phyloP scores from a whole-genome alignment of 2,113 vertebrate species.

The Damaliscus lunatus region DNA sequence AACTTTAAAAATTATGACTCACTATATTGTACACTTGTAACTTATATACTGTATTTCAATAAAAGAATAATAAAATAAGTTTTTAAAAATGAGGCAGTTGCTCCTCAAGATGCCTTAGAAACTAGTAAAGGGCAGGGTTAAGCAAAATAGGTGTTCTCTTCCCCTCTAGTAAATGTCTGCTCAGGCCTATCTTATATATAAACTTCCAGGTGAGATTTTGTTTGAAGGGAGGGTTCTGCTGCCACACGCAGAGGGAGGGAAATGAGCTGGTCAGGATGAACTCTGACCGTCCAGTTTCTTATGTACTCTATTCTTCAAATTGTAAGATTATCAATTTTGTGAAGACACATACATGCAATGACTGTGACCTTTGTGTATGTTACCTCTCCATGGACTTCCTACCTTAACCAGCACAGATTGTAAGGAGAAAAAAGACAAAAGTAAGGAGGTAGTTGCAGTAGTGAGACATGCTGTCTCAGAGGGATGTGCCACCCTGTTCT shows the following conservation, averaged over 20 bases:
- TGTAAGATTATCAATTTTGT: not conserved
- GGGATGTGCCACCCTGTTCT: not conserved
- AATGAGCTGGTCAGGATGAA: not conserved
- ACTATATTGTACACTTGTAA: not conserved
- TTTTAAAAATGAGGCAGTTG: not conserved
- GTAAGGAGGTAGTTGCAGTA: not conserved
- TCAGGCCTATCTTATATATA: not conserved
- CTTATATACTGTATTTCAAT: not conserved
- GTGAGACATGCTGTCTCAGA: not conserved
- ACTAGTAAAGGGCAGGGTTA: not conserved
- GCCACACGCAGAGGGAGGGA: not conserved
- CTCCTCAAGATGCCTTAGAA: not conserved
- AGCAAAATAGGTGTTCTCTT: not conserved
- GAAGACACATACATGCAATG: not conserved
- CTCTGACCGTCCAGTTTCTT: not conserved
- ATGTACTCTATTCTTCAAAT: not conserved
- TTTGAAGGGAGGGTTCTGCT: not conserved
- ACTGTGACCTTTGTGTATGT: not conserved
- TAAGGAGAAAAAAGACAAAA: not conserved
- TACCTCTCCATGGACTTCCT: not conserved
- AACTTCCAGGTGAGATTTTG: not conserved
- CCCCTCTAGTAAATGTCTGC: not conserved
- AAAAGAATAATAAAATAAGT: not conserved
- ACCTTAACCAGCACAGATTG: not conserved
- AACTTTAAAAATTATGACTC: not conserved